Evolutionary conservation across 2,797 vertebrate genomes (phyloP), one percentile per base, ranked within the genome.

Genomic region (Tapirus indicus): DNA sequence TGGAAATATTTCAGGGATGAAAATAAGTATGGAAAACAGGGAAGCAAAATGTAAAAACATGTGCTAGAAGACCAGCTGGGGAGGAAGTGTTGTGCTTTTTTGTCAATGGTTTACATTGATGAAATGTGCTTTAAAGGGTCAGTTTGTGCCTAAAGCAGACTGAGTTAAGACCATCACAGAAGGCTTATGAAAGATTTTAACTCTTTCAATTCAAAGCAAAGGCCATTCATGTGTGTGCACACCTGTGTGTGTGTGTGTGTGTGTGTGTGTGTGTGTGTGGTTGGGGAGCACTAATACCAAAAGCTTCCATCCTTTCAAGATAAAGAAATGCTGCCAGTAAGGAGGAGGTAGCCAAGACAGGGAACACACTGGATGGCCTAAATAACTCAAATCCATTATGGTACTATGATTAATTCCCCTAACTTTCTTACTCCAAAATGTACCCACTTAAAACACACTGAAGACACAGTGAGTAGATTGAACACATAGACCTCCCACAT

Each of bases 1-100:
- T 47, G 64, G 62, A 95, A 93, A 77, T 71, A 83, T 86, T 91
- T 91, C 32, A 58, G 62, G 58, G 77, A 77, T 82, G 49, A 72
- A 97, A 96, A 72, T 85, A 38, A 92, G 29, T 49, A 58, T 62
- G 21, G 62, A 79, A 94, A 91, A 29, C 68, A 77, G 20, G 62
- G 21, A 88, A 95, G 14, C 32, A 68, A 89, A 84, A 75, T 74
- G 32, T 32, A 82, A 84, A 69, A 14, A n/a, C 16, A 13, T 41
- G 5, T 78, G 9, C 54, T 89, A 17, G 58, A 64, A 94, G 38
- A 79, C 23, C 41, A 96, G 60, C 52, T 95, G 64, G 14, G 1
- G 27, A 91, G 78, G 68, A 91, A 95, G 25, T 0, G 2, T 2
- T 79, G 77, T 20, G 13, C 29, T 58, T 95, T 88, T 66, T 35